Conservation (phyloP, 2,888 invertebrate genomes). For the Conus canariensis region DNA sequence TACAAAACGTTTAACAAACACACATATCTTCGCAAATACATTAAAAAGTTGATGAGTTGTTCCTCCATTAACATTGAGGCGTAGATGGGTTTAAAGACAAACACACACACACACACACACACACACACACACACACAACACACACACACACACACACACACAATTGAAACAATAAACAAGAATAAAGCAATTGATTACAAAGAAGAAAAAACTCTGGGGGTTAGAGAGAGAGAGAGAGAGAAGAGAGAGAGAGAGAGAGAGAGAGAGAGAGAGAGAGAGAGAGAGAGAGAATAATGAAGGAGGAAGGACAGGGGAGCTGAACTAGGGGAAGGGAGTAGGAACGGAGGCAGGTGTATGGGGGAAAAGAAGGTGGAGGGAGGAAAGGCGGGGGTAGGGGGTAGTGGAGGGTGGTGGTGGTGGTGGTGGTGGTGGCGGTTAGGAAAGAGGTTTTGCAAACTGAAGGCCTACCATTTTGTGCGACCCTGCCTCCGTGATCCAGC, state of each 20-base stretch:
- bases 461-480: slow-evolving; percentile 80
- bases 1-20: too few relatives aligned
- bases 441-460: too few relatives aligned
- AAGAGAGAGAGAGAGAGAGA: too few relatives aligned
- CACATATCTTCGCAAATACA: too few relatives aligned
- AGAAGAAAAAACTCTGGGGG: background rate
- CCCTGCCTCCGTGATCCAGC: slow-evolving; percentile 82
- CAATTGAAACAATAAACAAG: background rate
- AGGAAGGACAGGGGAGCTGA: too few relatives aligned
- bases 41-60: too few relatives aligned
- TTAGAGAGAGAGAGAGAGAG: too few relatives aligned
- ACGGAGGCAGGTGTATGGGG: background rate
- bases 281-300: background rate
- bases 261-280: background rate
- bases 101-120: background rate
- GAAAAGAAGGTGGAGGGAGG: too few relatives aligned
- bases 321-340: background rate
- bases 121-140: slow-evolving; percentile 2
- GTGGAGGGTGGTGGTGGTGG: too few relatives aligned
- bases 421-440: too few relatives aligned
- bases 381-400: too few relatives aligned
- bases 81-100: background rate
- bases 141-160: background rate
- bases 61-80: background rate
- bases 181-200: background rate